A percentile compares a stretch with the other conserved stretches of the same genome.
Conservation (phyloP, 1,140 invertebrate species). For the Dendrolimus kikuchii region DNA sequence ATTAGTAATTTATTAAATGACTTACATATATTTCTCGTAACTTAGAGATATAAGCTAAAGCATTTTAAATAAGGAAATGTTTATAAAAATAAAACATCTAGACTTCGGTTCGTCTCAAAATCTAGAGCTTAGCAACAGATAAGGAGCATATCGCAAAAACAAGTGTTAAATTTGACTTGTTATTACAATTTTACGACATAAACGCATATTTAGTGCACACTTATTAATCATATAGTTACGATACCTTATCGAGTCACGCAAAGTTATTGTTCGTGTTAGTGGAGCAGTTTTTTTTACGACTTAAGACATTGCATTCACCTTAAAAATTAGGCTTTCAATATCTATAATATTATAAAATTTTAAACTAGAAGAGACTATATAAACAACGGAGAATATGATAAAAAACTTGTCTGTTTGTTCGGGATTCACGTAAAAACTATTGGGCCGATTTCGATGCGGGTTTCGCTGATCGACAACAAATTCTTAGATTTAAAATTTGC, state of each 20-base stretch:
- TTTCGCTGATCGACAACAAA: too few species aligned
- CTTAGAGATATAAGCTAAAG: neutral
- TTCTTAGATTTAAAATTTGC: too few species aligned
- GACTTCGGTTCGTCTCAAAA: neutral
- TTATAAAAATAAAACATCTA: neutral
- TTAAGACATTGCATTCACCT: neutral
- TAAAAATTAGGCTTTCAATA: too few species aligned
- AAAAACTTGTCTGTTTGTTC: too few species aligned
- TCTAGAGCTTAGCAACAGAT: neutral
- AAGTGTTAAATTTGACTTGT: neutral
- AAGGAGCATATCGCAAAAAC: neutral
- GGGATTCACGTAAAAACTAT: too few species aligned
- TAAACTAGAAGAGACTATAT: too few species aligned
- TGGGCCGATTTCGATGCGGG: too few species aligned
- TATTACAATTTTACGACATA: slow-evolving; percentile 4
- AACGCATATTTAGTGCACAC: slow-evolving; percentile 7
- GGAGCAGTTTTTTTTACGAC: slow-evolving; percentile 24
- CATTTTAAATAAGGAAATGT: neutral
- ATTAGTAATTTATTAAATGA: too few species aligned
- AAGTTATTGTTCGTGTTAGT: slow-evolving; percentile 47
- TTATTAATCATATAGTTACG: slow-evolving; percentile 30
- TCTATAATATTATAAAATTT: too few species aligned
- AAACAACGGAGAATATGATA: too few species aligned
- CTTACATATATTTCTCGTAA: too few species aligned
- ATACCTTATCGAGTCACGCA: slow-evolving; percentile 47